A percentile compares a stretch with the other conserved stretches of the same genome.
Evolutionary conservation across 2,888 invertebrate species (phyloP).

Genomic region (Idaea straminata): DNA sequence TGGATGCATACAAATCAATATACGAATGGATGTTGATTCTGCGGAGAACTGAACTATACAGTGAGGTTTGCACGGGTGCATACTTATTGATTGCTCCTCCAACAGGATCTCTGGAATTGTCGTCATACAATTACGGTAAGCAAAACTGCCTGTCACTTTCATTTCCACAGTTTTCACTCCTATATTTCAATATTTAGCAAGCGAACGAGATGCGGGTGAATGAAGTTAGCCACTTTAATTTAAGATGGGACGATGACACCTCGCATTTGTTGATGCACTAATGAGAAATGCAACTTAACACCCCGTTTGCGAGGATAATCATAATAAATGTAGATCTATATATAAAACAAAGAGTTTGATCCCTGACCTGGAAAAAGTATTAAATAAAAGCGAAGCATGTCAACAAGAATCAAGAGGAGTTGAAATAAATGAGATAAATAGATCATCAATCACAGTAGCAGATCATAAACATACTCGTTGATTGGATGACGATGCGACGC

Average conservation of each 20-base stretch:
- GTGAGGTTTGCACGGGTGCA: slow-evolving; percentile 66
- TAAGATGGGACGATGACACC: neutral
- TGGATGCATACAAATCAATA: slow-evolving; percentile 74
- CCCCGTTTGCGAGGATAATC: too few relatives aligned
- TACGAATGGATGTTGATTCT: slow-evolving; percentile 59
- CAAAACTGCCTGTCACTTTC: slow-evolving; percentile 23
- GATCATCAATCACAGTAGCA: neutral
- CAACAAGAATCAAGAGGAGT: too few relatives aligned
- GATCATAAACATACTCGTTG: neutral
- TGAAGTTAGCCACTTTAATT: neutral
- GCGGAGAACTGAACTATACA: slow-evolving; percentile 52
- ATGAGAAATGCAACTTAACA: neutral
- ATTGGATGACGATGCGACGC: neutral
- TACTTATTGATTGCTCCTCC: slow-evolving; percentile 66
- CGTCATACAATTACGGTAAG: slow-evolving; percentile 59
- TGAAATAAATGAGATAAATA: too few relatives aligned
- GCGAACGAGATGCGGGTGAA: neutral
- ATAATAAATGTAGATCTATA: too few relatives aligned
- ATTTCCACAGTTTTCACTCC: slow-evolving; percentile 7
- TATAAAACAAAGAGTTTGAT: too few relatives aligned
- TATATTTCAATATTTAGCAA: neutral
- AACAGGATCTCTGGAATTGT: slow-evolving; percentile 55
- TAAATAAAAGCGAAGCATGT: neutral
- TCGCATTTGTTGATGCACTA: slow-evolving; percentile 16
- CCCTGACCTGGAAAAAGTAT: neutral